Conservation (phyloP, 92 coral and sea anemone species). For the Pocillopora grandis region DNA sequence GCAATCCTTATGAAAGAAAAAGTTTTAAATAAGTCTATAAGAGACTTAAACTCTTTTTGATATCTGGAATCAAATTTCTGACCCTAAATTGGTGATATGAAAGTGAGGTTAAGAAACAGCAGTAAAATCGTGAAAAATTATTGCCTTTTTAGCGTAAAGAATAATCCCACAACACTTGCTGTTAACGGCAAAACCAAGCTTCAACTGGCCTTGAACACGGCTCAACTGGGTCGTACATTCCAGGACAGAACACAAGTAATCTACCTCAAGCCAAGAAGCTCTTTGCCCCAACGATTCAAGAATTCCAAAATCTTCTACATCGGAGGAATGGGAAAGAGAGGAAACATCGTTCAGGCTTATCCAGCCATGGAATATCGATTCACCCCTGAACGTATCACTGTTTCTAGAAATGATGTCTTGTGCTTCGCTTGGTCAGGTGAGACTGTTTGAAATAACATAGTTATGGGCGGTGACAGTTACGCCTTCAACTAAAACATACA, state of each 20-base stretch:
- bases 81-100: too few species aligned
- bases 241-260: slow-evolving; percentile 53
- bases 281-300: background rate
- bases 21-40: too few species aligned
- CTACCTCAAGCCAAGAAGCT: slow-evolving; percentile 23
- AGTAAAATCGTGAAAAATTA: too few species aligned
- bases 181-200: slow-evolving; percentile 28
- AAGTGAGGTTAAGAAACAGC: too few species aligned
- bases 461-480: too few species aligned
- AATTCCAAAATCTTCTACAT: slow-evolving; percentile 24
- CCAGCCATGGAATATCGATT: slow-evolving; percentile 63
- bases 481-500: background rate
- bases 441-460: background rate
- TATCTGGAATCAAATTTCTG: too few species aligned
- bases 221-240: slow-evolving; percentile 54
- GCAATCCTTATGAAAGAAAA: too few species aligned
- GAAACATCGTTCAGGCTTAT: slow-evolving; percentile 54
- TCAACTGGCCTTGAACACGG: slow-evolving; percentile 45
- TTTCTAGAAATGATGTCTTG: slow-evolving; percentile 27
- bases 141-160: slow-evolving; percentile 16
- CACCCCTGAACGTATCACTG: slow-evolving; percentile 30
- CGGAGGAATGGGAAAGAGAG: slow-evolving; percentile 54
- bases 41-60: too few species aligned
- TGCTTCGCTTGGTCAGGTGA: slow-evolving; percentile 50
- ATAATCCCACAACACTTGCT: slow-evolving; percentile 36